These are phyloP conservation scores for Emmelina monodactyla DNA, from an alignment of 2,888 invertebrate genomes.

Conservation along the genomic window DNA sequence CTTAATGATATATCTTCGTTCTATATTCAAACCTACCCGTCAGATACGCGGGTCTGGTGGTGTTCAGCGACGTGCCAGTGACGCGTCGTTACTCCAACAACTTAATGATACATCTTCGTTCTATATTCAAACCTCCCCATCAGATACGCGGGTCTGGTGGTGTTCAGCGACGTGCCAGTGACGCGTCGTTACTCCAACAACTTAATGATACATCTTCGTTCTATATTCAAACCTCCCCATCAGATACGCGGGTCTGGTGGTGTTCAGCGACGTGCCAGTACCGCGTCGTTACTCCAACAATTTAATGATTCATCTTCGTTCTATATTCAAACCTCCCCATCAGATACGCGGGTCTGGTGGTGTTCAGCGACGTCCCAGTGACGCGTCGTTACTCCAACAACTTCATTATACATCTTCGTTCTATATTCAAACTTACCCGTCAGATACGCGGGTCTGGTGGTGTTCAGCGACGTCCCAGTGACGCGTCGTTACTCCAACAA, in stretches of 20 bases:
- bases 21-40: too few relatives aligned
- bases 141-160: conserved; percentile 79
- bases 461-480: conserved; percentile 88
- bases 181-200: conserved; percentile 71
- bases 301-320: too few relatives aligned
- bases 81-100: conserved; percentile 71
- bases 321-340: too few relatives aligned
- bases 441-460: conserved; percentile 79
- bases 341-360: conserved; percentile 79
- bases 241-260: conserved; percentile 79
- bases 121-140: too few relatives aligned
- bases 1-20: too few relatives aligned
- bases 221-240: too few relatives aligned
- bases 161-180: conserved; percentile 88
- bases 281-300: conserved; percentile 71
- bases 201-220: too few relatives aligned
- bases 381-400: conserved; percentile 71
- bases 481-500: conserved; percentile 71
- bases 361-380: conserved; percentile 88
- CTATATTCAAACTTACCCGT: too few relatives aligned
- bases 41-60: conserved; percentile 79
- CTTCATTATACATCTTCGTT: too few relatives aligned
- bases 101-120: too few relatives aligned
- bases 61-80: conserved; percentile 88
- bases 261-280: conserved; percentile 88